Evolutionary conservation across 1,140 invertebrate species (phyloP).

Genomic region (Microplitis demolitor): DNA sequence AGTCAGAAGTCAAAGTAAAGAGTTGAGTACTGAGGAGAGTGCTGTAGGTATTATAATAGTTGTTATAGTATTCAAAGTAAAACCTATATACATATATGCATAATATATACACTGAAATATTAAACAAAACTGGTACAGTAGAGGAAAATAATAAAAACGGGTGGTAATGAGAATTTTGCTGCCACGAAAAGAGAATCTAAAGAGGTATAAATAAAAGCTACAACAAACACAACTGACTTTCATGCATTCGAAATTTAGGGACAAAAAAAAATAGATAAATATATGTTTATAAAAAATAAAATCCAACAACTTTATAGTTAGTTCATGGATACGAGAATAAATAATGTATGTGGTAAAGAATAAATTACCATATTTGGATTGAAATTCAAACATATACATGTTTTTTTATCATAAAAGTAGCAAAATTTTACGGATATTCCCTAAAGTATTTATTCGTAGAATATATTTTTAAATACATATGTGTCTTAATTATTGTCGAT

Average conservation of each 20-base stretch:
- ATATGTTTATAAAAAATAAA: background rate
- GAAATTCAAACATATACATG: no score
- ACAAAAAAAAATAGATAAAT: background rate
- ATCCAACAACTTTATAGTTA: background rate
- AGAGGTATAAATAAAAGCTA: background rate
- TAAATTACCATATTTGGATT: no score
- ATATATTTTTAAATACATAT: no score
- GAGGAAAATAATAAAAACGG: conserved; percentile 1
- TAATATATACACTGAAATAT: background rate
- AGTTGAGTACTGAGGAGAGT: background rate
- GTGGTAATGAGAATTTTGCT: conserved; percentile 20
- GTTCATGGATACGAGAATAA: background rate
- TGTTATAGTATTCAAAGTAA: conserved; percentile 9
- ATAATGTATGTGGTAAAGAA: background rate
- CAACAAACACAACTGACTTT: background rate
- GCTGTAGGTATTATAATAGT: background rate
- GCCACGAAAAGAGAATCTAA: conserved; percentile 3
- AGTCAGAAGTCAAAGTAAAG: conserved; percentile 5
- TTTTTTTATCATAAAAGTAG: no score
- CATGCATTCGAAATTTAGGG: conserved; percentile 24
- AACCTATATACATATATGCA: background rate
- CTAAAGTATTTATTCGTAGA: no score
- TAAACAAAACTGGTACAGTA: background rate
- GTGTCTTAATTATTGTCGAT: no score
- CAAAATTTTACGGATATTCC: no score